Evolutionary conservation across 1,140 invertebrate genomes (phyloP).

Genomic region (Mya arenaria): DNA sequence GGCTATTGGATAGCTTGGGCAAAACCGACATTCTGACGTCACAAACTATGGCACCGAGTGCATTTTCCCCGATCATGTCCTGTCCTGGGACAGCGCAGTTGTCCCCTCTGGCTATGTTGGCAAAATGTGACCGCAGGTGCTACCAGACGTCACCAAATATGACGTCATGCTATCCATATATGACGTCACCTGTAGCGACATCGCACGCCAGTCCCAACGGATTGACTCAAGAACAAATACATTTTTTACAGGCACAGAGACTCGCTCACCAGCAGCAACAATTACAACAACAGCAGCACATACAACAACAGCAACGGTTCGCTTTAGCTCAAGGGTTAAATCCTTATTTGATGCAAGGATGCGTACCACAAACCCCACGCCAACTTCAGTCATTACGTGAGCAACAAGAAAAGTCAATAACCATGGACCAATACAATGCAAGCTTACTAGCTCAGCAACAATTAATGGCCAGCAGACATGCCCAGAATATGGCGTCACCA

Average conservation of each 20-base stretch:
- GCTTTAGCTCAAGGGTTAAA: not conserved
- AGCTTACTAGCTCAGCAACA: not conserved
- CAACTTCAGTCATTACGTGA: slow-evolving; percentile 26
- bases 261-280: not conserved
- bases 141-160: slow-evolving; percentile 35
- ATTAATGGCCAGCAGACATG: not conserved
- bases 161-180: not conserved
- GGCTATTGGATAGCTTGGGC: slow-evolving; percentile 63
- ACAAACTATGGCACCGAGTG: slow-evolving; percentile 1
- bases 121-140: slow-evolving; percentile 39
- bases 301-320: slow-evolving; percentile 6
- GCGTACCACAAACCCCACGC: not conserved
- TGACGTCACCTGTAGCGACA: not conserved
- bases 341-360: not conserved
- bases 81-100: slow-evolving; percentile 37
- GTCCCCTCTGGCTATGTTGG: slow-evolving; percentile 37
- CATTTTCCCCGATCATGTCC: slow-evolving; percentile 49
- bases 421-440: not conserved
- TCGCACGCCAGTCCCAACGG: not conserved
- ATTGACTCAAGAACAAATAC: not conserved
- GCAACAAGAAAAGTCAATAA: slow-evolving; percentile 31
- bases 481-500: not conserved
- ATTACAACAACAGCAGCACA: slow-evolving; percentile 2
- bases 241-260: slow-evolving; percentile 1
- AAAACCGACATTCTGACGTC: not conserved